Conservation (phyloP, 2,797 vertebrate species). For the Serranus cabrilla region DNA sequence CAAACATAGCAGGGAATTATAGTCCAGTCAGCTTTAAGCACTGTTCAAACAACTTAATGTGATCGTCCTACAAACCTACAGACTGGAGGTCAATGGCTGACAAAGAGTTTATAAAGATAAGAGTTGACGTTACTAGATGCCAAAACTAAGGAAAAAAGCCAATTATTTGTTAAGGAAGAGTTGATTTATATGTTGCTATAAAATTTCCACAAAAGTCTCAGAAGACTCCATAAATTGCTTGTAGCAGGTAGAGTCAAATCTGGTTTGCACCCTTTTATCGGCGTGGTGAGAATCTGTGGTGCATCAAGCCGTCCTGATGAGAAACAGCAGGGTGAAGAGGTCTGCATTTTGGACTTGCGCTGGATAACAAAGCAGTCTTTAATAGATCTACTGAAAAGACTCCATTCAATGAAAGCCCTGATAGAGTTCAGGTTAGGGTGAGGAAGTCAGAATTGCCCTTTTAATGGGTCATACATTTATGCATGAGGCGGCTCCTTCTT, state of each 20-base stretch:
- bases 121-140: background rate
- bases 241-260: slow-evolving; percentile 1
- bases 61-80: background rate
- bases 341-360: slow-evolving; percentile 52
- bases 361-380: slow-evolving; percentile 63
- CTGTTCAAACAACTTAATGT: background rate
- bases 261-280: slow-evolving; percentile 5
- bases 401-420: slow-evolving; percentile 51
- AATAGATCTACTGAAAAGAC: slow-evolving; percentile 54
- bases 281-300: slow-evolving; percentile 41
- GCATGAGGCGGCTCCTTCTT: slow-evolving; percentile 45
- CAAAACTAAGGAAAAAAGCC: too few relatives aligned
- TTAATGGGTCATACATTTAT: slow-evolving; percentile 56
- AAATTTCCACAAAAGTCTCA: background rate
- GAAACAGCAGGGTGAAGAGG: slow-evolving; percentile 39
- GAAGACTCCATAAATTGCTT: background rate
- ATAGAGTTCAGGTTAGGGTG: slow-evolving; percentile 65
- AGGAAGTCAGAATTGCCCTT: slow-evolving; percentile 51
- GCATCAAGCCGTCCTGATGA: slow-evolving; percentile 51
- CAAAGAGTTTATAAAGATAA: slow-evolving; percentile 3
- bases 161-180: background rate
- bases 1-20: background rate
- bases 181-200: background rate
- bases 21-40: background rate
- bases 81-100: background rate